Conservation (phyloP, 2,888 invertebrate species). For the Rhingia campestris region DNA sequence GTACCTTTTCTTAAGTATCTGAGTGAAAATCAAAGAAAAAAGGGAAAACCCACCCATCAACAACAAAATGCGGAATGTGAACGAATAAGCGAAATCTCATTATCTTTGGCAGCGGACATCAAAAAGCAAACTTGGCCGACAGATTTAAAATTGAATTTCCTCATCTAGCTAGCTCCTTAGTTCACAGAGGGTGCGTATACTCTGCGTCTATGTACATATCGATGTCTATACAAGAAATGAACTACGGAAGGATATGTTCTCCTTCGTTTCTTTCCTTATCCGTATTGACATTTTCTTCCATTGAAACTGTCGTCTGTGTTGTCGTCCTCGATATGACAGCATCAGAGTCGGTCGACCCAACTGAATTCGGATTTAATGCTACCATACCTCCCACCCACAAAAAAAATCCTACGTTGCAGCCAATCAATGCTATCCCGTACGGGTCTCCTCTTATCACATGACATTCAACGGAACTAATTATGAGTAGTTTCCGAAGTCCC, state of each 20-base stretch:
- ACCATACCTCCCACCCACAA: not conserved
- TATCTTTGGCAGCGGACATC: constrained; percentile 71
- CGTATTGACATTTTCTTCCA: constrained; percentile 41
- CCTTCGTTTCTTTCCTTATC: constrained; percentile 67
- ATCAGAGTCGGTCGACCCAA: constrained; percentile 22
- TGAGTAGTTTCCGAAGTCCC: constrained; percentile 68
- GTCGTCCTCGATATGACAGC: constrained; percentile 44
- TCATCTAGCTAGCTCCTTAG: not conserved
- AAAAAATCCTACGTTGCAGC: constrained; percentile 36
- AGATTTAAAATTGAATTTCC: constrained; percentile 73
- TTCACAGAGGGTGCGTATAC: not conserved
- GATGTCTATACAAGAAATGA: constrained; percentile 64
- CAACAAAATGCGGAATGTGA: constrained; percentile 46
- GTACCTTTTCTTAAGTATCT: not conserved
- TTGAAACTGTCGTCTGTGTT: constrained; percentile 13
- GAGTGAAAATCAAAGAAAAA: not conserved
- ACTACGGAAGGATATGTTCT: constrained; percentile 70
- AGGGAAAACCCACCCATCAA: not conserved
- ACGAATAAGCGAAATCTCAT: constrained; percentile 70
- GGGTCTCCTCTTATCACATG: constrained; percentile 55
- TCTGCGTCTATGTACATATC: constrained; percentile 34
- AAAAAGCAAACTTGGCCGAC: constrained; percentile 72
- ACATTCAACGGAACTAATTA: constrained; percentile 73
- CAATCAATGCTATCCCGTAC: constrained; percentile 60
- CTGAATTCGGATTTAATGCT: constrained; percentile 28